Evolutionary conservation across 2,888 invertebrate species (phyloP).

Genomic region (Adineta ricciae): DNA sequence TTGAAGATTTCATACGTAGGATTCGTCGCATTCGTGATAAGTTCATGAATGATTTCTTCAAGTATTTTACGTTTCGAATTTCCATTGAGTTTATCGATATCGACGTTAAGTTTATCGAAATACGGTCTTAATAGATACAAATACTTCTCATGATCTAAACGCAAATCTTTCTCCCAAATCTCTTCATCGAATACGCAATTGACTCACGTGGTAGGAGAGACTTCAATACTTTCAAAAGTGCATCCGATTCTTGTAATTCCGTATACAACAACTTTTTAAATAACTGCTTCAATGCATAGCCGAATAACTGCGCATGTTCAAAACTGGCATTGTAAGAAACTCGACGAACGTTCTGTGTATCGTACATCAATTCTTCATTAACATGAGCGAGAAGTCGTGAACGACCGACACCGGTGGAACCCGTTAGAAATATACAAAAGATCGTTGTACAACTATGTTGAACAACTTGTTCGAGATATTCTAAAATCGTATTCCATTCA

Average conservation of each 20-base stretch:
- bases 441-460: neutral
- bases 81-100: neutral
- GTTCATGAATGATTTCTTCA: neutral
- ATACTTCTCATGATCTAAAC: neutral
- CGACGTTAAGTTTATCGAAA: conserved; percentile 15
- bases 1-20: neutral
- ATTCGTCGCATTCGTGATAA: neutral
- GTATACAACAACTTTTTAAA: conserved; percentile 13
- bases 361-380: conserved; percentile 4
- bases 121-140: neutral
- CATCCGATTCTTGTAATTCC: conserved; percentile 1
- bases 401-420: neutral
- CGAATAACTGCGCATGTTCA: conserved; percentile 3
- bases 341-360: neutral
- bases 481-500: neutral
- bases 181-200: too few relatives aligned
- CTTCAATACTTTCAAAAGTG: neutral
- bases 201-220: neutral
- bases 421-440: neutral
- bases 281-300: conserved; percentile 2
- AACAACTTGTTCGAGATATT: neutral
- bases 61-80: neutral
- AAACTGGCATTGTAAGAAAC: conserved; percentile 1
- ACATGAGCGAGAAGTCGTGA: neutral
- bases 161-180: too few relatives aligned